phyloP scores from a whole-genome alignment of 2,888 invertebrate genomes.

The Eumerus sabulonum region DNA sequence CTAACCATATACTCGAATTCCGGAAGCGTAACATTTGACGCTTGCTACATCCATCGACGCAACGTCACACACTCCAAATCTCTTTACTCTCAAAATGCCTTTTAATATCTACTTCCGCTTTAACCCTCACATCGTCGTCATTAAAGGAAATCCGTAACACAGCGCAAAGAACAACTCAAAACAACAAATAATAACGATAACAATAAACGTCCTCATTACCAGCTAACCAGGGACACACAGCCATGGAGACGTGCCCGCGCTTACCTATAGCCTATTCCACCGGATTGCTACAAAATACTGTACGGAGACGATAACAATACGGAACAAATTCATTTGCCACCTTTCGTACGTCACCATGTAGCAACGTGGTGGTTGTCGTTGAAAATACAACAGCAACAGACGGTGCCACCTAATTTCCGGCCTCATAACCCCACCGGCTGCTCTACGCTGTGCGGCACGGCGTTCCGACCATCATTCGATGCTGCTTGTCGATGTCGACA shows the following conservation, averaged over 20 bases:
- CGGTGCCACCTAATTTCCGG: slow-evolving; percentile 59
- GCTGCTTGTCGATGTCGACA: slow-evolving; percentile 12
- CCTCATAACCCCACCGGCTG: too few species aligned
- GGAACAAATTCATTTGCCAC: slow-evolving; percentile 65
- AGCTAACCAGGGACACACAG: slow-evolving; percentile 58
- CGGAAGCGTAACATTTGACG: too few species aligned
- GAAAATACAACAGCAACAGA: slow-evolving; percentile 44
- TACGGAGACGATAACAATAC: slow-evolving; percentile 38
- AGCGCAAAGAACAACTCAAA: slow-evolving; percentile 49
- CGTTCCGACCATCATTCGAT: slow-evolving; percentile 14
- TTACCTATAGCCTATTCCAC: too few species aligned
- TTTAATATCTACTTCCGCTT: slow-evolving; percentile 9
- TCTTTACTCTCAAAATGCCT: slow-evolving; percentile 38
- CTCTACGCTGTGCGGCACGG: not conserved
- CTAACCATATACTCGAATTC: too few species aligned
- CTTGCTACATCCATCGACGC: not conserved
- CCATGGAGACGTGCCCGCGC: slow-evolving; percentile 10
- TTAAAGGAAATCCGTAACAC: slow-evolving; percentile 40
- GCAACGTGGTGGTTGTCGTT: not conserved
- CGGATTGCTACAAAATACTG: too few species aligned
- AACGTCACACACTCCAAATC: slow-evolving; percentile 53
- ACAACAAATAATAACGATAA: slow-evolving; percentile 59
- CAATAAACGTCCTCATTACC: slow-evolving; percentile 64
- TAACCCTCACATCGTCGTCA: slow-evolving; percentile 17
- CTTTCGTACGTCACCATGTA: slow-evolving; percentile 44